phyloP scores from a whole-genome alignment of 2,888 invertebrate genomes.

The Mayetiola destructor region DNA sequence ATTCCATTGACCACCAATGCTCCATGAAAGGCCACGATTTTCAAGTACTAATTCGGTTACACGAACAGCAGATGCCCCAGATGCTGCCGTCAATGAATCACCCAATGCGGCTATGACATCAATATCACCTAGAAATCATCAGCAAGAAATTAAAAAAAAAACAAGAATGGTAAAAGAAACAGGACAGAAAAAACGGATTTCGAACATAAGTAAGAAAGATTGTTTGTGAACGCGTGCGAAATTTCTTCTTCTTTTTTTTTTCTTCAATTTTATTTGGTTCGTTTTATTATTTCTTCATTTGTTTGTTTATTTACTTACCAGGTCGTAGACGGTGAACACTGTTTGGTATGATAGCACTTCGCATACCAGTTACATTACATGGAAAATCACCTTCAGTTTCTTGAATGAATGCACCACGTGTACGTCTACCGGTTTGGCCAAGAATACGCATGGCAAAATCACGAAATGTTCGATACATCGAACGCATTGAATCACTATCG shows the following conservation, averaged over 20 bases:
- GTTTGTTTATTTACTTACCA: no score
- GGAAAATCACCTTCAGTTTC: slow-evolving; percentile 23
- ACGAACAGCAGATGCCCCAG: slow-evolving; percentile 34
- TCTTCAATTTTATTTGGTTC: not conserved
- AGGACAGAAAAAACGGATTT: no score
- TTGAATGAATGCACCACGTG: slow-evolving; percentile 21
- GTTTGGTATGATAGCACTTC: slow-evolving; percentile 28
- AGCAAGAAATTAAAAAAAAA: not conserved
- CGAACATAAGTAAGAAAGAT: no score
- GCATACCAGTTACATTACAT: slow-evolving; percentile 23
- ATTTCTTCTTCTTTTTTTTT: not conserved
- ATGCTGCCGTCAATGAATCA: slow-evolving; percentile 40
- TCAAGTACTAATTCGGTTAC: slow-evolving; percentile 32
- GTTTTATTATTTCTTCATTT: not conserved
- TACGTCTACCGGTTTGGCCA: slow-evolving; percentile 19
- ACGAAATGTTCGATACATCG: slow-evolving; percentile 21
- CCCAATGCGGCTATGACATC: slow-evolving; percentile 41
- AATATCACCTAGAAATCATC: slow-evolving; percentile 39
- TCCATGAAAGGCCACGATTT: slow-evolving; percentile 33
- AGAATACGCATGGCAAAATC: slow-evolving; percentile 20
- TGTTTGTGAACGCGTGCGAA: not conserved
- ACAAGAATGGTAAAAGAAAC: no score
- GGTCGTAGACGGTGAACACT: slow-evolving; percentile 38
- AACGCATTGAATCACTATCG: slow-evolving; percentile 15
- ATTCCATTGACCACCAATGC: slow-evolving; percentile 34